Evolutionary conservation across 1,140 invertebrate species (phyloP), one percentile per base, ranked within the genome.

Genomic region (Apocrypta bakeri): DNA sequence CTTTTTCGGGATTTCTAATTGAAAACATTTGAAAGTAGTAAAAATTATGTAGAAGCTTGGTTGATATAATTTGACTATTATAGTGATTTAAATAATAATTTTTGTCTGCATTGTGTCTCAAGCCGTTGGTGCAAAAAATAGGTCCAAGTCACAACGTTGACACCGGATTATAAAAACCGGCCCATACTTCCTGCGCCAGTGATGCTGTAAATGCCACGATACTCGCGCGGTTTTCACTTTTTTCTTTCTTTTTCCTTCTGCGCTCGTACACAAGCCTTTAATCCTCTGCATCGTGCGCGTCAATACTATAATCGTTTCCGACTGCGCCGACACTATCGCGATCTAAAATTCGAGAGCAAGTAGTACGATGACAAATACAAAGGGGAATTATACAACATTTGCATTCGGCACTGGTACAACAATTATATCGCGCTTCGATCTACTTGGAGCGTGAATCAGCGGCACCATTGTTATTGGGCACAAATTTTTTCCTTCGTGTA

Each of bases 141-240:
- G 56, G 37, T 4, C 11, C 37, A 40, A n/a, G n/a, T 24, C 37
- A 6, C 14, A 6, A 14, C 27, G 69, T 24, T 24, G 63, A n/a
- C n/a, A n/a, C 63, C 25, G 27, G 69, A 37, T 72, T 72, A 56
- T 48, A 74, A 74, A 74, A 74, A 74, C 72, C 24, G 40, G 72
- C 29, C 56, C 40, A n/a, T 24, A 74, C 72, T 74, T 74, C 72
- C 72, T 74, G 72, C 31, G 72, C 61, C 61, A 17, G 9, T 64
- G 17, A n/a, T 40, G 72, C 37, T 25, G 17, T n/a, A n/a, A n/a
- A 8, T 7, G 17, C 40, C 29, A 42, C 33, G 31, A 33, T 21
- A 14, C 63, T n/a, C n/a, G 24, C 66, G 6, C 69, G 33, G 9
- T 72, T 72, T 72, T 37, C 33, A 9, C 27, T 40, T 72, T 72